These are phyloP conservation scores for Myzus persicae DNA, from an alignment of 1,140 invertebrate species.

Conservation along the genomic window DNA sequence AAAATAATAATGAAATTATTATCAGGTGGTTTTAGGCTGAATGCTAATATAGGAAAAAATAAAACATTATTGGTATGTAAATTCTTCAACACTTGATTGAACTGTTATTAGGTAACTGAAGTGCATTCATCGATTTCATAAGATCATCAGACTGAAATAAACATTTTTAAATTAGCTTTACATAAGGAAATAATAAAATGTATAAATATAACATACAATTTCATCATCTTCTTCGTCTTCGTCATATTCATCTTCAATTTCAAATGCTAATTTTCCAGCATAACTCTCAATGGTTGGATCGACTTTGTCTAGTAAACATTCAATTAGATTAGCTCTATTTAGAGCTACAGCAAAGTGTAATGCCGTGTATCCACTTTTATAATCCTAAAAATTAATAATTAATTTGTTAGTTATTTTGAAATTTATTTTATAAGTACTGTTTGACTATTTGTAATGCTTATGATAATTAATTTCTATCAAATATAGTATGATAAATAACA, in stretches of 20 bases:
- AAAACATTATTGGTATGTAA: background rate
- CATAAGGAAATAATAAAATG: background rate
- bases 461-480: too few species aligned
- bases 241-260: slow-evolving; percentile 41
- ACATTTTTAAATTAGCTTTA: slow-evolving; percentile 14
- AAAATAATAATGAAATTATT: slow-evolving; percentile 21
- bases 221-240: slow-evolving; percentile 45
- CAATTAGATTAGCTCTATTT: slow-evolving; percentile 41
- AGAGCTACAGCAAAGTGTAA: slow-evolving; percentile 53
- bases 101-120: slow-evolving; percentile 43
- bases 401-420: background rate
- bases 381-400: slow-evolving; percentile 35
- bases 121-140: slow-evolving; percentile 22
- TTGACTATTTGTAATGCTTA: too few species aligned
- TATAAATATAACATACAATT: slow-evolving; percentile 38
- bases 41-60: slow-evolving; percentile 11
- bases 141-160: slow-evolving; percentile 13
- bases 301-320: slow-evolving; percentile 43
- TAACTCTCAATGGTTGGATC: slow-evolving; percentile 50
- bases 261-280: slow-evolving; percentile 48
- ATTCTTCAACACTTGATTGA: slow-evolving; percentile 35
- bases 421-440: background rate
- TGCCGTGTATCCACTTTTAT: slow-evolving; percentile 52
- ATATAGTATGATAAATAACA: too few species aligned
- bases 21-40: background rate